These are phyloP conservation scores for Apamea crenata DNA, from an alignment of 2,888 invertebrate genomes.

Conservation along the genomic window DNA sequence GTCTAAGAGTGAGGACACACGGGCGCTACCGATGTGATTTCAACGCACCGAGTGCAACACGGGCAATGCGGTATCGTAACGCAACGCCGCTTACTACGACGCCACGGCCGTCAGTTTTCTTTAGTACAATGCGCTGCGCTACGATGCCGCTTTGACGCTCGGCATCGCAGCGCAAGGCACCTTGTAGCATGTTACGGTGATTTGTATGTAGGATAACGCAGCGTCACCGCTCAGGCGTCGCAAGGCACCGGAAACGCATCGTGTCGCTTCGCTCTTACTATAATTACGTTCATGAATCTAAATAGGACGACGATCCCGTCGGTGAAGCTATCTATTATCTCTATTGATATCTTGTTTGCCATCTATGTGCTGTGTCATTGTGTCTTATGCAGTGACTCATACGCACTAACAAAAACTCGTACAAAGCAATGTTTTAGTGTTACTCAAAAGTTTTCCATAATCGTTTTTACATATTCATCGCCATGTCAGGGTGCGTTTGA, in stretches of 20 bases:
- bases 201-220: background rate
- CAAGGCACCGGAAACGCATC: background rate
- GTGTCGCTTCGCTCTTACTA: conserved; percentile 5
- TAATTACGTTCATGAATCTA: conserved; percentile 24
- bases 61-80: background rate
- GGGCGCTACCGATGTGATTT: background rate
- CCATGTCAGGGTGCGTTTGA: conserved; percentile 87
- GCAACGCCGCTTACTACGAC: background rate
- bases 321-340: background rate
- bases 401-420: conserved; percentile 56
- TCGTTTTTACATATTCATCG: conserved; percentile 89
- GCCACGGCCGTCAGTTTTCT: background rate
- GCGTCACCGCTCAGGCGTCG: background rate
- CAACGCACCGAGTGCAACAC: background rate
- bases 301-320: conserved; percentile 4
- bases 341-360: conserved; percentile 13
- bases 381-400: conserved; percentile 53
- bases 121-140: background rate
- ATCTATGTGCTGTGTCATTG: conserved; percentile 3
- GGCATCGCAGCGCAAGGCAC: background rate
- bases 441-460: conserved; percentile 87
- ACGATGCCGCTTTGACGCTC: background rate
- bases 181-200: background rate
- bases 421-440: conserved; percentile 71
- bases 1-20: background rate